These are phyloP conservation scores for Poliocrania exsul DNA, from an alignment of 2,797 vertebrate genomes.

Conservation along the genomic window DNA sequence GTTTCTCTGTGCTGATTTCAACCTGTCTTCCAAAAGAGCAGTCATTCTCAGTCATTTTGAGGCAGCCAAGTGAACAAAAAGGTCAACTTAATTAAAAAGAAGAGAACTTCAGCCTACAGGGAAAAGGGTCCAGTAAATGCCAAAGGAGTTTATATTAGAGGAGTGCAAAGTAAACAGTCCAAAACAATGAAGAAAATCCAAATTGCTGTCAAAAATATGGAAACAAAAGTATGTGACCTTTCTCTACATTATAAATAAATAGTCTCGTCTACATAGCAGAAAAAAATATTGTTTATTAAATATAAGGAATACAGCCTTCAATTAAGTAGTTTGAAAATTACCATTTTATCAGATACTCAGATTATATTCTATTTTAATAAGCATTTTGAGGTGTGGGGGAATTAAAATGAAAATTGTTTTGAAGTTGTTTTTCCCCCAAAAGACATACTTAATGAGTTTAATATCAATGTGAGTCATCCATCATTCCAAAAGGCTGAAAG, in stretches of 20 bases:
- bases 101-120: slow-evolving; percentile 65
- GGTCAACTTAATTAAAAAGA: slow-evolving; percentile 82
- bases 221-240: slow-evolving; percentile 66
- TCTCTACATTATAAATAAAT: slow-evolving; percentile 60
- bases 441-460: slow-evolving; percentile 31
- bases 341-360: neutral
- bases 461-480: slow-evolving; percentile 14
- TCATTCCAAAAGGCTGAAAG: neutral
- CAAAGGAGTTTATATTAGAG: slow-evolving; percentile 66
- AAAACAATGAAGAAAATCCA: slow-evolving; percentile 66
- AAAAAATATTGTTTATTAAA: slow-evolving; percentile 39
- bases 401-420: slow-evolving; percentile 47
- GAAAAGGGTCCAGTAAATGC: slow-evolving; percentile 66
- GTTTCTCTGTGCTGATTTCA: slow-evolving; percentile 65
- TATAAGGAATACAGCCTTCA: slow-evolving; percentile 38
- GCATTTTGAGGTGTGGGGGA: neutral
- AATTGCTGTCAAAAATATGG: slow-evolving; percentile 64
- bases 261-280: slow-evolving; percentile 37
- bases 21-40: slow-evolving; percentile 60
- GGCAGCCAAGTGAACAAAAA: slow-evolving; percentile 76
- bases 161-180: slow-evolving; percentile 67
- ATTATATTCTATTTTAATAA: slow-evolving; percentile 47
- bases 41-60: slow-evolving; percentile 74
- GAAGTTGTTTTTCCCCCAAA: neutral
- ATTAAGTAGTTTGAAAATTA: slow-evolving; percentile 1